These are phyloP conservation scores for Entelurus aequoreus DNA, from an alignment of 2,113 vertebrate species.

Conservation along the genomic window DNA sequence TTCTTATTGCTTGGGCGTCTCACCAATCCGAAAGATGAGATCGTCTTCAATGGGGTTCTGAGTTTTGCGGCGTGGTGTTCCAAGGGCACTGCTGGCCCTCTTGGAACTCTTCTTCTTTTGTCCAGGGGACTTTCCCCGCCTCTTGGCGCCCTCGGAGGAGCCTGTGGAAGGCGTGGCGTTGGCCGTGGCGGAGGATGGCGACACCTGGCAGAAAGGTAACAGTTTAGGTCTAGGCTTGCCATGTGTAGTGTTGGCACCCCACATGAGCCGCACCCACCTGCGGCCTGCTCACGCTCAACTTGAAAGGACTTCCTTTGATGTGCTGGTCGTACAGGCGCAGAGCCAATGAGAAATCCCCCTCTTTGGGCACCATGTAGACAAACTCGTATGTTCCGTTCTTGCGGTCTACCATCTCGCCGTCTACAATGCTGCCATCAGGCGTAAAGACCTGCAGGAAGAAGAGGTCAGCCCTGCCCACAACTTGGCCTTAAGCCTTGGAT, in stretches of 20 bases:
- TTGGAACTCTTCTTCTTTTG: constrained; percentile 93
- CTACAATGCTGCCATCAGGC: constrained; percentile 89
- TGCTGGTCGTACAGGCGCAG: constrained; percentile 94
- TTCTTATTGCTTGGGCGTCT: constrained; percentile 17
- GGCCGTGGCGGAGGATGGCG: constrained; percentile 69
- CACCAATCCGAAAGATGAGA: constrained; percentile 91
- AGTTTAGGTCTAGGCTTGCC: no score
- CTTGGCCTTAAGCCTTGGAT: background rate
- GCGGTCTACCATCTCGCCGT: constrained; percentile 93
- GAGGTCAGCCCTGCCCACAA: background rate
- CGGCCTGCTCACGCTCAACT: constrained; percentile 80
- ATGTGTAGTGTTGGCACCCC: no score
- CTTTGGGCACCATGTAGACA: constrained; percentile 89
- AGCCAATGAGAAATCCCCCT: constrained; percentile 89
- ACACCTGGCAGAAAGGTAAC: constrained; percentile 39
- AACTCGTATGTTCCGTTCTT: constrained; percentile 97
- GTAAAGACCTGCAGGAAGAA: constrained; percentile 75
- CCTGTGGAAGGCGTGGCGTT: constrained; percentile 69
- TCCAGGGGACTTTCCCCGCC: constrained; percentile 92
- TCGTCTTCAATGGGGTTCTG: constrained; percentile 97
- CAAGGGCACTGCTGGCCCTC: constrained; percentile 91
- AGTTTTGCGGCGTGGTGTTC: constrained; percentile 86
- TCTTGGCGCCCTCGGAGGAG: constrained; percentile 87
- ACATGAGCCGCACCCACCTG: constrained; percentile 63
- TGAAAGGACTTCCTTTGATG: constrained; percentile 95